A percentile compares a stretch with the other conserved stretches of the same genome.
Evolutionary conservation across 2,113 vertebrate genomes (phyloP).

Genomic region (Siphamia tubifer): DNA sequence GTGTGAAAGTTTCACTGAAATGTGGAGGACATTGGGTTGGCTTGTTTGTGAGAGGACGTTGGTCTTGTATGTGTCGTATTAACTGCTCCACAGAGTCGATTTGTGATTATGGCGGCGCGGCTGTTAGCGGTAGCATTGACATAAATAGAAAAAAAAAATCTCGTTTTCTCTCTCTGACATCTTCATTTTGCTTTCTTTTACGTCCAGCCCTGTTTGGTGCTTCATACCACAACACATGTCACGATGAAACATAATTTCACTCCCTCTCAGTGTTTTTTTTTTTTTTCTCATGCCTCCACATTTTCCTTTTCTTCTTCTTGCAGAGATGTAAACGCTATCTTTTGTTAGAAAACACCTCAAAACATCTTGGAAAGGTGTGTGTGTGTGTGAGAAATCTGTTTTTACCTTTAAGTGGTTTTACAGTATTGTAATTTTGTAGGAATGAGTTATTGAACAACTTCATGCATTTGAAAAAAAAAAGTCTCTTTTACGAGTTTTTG

Average conservation of each 20-base stretch:
- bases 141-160: not conserved
- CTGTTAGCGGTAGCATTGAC: conserved; percentile 5
- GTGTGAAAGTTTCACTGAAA: no score
- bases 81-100: not conserved
- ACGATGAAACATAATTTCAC: not conserved
- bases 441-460: not conserved
- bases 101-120: conserved; percentile 28
- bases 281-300: not conserved
- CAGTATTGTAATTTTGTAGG: not conserved
- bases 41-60: not conserved
- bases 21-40: no score
- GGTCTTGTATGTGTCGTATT: not conserved
- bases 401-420: not conserved
- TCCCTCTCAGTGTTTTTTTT: not conserved
- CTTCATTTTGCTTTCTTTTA: not conserved
- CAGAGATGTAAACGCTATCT: conserved; percentile 6
- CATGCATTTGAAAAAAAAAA: not conserved
- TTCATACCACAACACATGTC: not conserved
- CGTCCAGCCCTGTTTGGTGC: not conserved
- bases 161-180: not conserved
- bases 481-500: not conserved
- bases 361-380: not conserved
- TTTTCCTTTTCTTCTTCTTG: not conserved
- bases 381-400: not conserved
- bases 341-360: not conserved